Percentiles rank a stretch among this genome's conserved stretches.
Evolutionary conservation across 2,888 invertebrate genomes (phyloP).

Genomic region (Teleogryllus oceanicus): DNA sequence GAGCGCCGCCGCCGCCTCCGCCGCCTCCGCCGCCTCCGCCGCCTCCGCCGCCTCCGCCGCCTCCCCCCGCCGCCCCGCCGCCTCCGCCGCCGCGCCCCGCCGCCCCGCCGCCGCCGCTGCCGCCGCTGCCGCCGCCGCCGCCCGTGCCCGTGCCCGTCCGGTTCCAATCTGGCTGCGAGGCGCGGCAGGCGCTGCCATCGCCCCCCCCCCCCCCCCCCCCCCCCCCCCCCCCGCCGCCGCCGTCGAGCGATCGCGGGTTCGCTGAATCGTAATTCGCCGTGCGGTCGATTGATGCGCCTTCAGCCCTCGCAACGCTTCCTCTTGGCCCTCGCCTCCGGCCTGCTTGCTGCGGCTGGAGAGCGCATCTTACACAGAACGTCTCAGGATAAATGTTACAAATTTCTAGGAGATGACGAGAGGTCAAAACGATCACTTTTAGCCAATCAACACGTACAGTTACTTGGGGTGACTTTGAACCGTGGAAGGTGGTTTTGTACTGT

Average conservation of each 20-base stretch:
- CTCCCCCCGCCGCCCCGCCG: neutral
- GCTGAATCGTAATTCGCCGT: slow-evolving; percentile 3
- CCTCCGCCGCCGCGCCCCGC: no score
- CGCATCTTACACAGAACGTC: no score
- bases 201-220: neutral
- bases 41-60: neutral
- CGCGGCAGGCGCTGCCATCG: neutral
- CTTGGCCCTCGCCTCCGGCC: no score
- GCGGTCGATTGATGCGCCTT: neutral
- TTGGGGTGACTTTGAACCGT: no score
- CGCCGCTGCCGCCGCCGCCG: neutral
- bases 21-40: neutral
- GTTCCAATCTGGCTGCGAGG: neutral
- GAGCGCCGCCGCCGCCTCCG: neutral
- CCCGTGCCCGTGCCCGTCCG: neutral
- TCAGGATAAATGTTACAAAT: no score
- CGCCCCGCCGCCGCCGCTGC: neutral
- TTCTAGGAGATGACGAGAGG: no score
- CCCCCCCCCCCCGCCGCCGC: neutral
- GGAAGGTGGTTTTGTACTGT: no score
- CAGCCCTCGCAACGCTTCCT: neutral
- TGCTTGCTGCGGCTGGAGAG: no score
- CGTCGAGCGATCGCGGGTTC: neutral
- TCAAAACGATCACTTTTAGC: no score
- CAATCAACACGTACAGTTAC: no score